These are phyloP conservation scores for Gorsachius goisagi DNA, from an alignment of 2,113 vertebrate genomes.

Conservation along the genomic window DNA sequence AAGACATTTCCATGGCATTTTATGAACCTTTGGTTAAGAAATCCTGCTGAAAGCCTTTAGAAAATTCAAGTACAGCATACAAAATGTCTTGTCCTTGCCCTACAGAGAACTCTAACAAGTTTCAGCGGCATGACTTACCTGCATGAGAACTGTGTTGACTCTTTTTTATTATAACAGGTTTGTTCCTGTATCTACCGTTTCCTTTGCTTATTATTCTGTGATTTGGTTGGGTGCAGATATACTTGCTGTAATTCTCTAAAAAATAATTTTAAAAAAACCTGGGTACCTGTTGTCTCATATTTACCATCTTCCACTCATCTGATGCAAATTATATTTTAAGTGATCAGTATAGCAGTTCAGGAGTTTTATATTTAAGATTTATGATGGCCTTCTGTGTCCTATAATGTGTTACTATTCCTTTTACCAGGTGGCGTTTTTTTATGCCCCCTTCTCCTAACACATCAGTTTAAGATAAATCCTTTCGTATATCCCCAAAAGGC, in stretches of 20 bases:
- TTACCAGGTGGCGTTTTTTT: not conserved
- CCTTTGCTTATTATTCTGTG: not conserved
- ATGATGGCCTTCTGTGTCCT: not conserved
- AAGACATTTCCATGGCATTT: not conserved
- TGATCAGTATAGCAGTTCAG: not conserved
- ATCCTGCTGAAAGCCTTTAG: not conserved
- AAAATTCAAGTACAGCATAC: not conserved
- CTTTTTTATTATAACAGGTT: not conserved
- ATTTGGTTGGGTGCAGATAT: not conserved
- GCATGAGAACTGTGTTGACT: not conserved
- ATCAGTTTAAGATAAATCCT: not conserved
- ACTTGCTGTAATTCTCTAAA: not conserved
- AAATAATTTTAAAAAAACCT: not conserved
- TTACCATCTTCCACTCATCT: not conserved
- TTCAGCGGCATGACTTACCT: not conserved
- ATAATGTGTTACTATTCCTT: not conserved
- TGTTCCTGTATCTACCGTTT: not conserved
- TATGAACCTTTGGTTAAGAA: not conserved
- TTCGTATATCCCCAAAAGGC: not conserved
- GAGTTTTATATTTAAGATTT: not conserved
- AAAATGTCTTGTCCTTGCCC: not conserved
- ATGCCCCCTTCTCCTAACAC: not conserved
- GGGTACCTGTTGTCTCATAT: not conserved
- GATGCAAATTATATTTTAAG: not conserved
- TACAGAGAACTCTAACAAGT: not conserved